Evolutionary conservation across 2,888 invertebrate genomes (phyloP), one percentile per base, ranked within the genome.

Genomic region (Acrobasis repandana): DNA sequence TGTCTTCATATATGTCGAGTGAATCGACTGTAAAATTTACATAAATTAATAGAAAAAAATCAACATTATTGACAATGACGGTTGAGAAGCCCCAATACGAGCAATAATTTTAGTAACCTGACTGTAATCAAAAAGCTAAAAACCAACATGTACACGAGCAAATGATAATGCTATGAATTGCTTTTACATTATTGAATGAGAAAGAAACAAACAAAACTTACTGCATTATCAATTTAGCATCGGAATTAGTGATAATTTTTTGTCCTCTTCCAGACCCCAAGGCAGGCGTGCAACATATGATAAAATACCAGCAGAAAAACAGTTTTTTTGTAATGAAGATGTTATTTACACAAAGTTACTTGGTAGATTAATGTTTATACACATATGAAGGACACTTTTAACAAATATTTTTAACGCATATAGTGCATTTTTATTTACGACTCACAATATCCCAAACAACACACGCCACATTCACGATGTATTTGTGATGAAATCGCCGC

Each of bases 381-480:
- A 82, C 79, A 78, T 71, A 78, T 71, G 68, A 79, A 79, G 69
- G 75, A 73, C 79, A 85, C 77, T 79, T 82, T 79, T 62, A 82
- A 70, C 73, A 72, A 73, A 71, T 76, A 80, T 81, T 83, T 80
- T 61, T 76, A 75, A 73, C 76, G 77, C 74, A 83, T 83, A 75
- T 73, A 81, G 79, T 77, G 82, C 86, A 87, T 90, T 91, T 89
- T 91, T 91, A 91, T 91, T 91, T 92, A 92, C 91, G 90, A 90
- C 82, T 90, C 85, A 77, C 80, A 82, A 82, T 81, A 83, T 81
- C 80, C 86, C 89, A 92, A 93, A 93, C 92, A 93, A 93, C 92
- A 92, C 92, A 93, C 92, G 92, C 92, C 92, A 92, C 92, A 93
- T 92, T 92, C 92, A 89, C 90, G 86, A 88, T 86, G 82, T 87